Evolutionary conservation across 92 coral and sea anemone genomes (phyloP), one percentile per base, ranked within the genome.

Genomic region (Actinernus sp.): DNA sequence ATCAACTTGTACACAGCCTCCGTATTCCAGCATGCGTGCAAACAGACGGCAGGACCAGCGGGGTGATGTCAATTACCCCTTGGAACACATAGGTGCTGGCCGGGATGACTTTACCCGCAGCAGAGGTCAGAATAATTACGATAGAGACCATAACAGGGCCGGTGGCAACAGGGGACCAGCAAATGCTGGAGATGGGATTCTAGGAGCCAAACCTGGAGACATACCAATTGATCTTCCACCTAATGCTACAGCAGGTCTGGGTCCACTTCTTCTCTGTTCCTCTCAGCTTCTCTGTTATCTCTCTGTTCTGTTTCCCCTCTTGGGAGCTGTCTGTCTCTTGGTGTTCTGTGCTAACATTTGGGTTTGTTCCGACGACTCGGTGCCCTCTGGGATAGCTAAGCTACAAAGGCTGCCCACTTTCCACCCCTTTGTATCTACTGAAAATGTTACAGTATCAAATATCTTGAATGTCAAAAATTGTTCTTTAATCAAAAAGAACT

Each of bases 171-270:
- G 52, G 10, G 62, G 78, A 59, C 37, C 84, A 60, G 58, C 75
- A 37, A 80, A 75, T 65, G 82, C 73, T 70, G 97, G 97, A 51
- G 93, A 92, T 31, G 97, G 97, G 68, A 90, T 90, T 47, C 71
- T 90, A 49, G 97, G 97, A 49, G 97, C 97, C 49, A 90, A 90
- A 79, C 97, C 97, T 40, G 97, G 97, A 31, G 92, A 83, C 49
- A 27, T 70, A 30, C 66, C 78, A 37, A 39, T 39, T 21, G 36
- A 51, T 68, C 59, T 40, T 37, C 28, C 76, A 27, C 52, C 52
- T 4, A 70, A 57, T 44, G 14, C 67, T 53, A 38, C 63, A 31
- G 57, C 76, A 70, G 78, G 78, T 70, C 78, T 70, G 78, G 21
- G 34, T 25, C 16, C 14, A 6, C 40, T 44, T 70, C 57, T 57